Evolutionary conservation across 1,140 invertebrate species (phyloP), one percentile per base, ranked within the genome.

Genomic region (Parapsyche elsis): DNA sequence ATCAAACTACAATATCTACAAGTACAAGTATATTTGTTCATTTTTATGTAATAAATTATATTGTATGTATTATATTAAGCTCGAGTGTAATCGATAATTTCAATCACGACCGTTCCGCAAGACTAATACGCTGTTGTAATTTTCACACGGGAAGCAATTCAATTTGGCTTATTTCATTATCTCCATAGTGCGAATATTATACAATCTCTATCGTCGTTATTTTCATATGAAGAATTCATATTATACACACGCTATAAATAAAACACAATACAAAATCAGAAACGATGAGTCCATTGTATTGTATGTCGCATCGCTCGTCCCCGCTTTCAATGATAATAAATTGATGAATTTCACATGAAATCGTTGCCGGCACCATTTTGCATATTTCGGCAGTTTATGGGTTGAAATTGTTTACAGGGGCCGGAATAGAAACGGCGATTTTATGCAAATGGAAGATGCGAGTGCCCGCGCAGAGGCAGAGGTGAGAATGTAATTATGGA

Each of bases 401-500:
- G 21, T 59, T 30, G 49, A 76, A 71, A 76, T 79, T 75, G 77
- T 79, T 79, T 81, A 78, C 61, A 49, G 53, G 59, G 30, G 10
- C 30, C 16, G 73, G 71, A 79, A 81, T 79, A 73, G 73, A 70
- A 81, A 79, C 67, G 81, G 49, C 45, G 12, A 38, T 76, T 76
- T 81, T 81, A 81, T 79, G 77, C 49, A 79, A 67, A 81, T 81
- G 9, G 49, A n/a, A 61, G 21, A 61, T 21, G 14, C 30, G 30
- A n/a, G 30, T 67, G 46, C 38, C 2, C 49, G 24, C 24, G 53
- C 26, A 73, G 26, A 57, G 24, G 2, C 10, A 64, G 44, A 81
- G 49, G 77, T 81, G 80, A 76, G 45, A 76, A 81, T 19, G 77
- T 79, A 81, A 79, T 81, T 81, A 76, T 70, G 61, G 71, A 79